A percentile compares a stretch with the other conserved stretches of the same genome.
phyloP scores from a whole-genome alignment of 2,113 vertebrate genomes.

The Neodon shergylaensis region DNA sequence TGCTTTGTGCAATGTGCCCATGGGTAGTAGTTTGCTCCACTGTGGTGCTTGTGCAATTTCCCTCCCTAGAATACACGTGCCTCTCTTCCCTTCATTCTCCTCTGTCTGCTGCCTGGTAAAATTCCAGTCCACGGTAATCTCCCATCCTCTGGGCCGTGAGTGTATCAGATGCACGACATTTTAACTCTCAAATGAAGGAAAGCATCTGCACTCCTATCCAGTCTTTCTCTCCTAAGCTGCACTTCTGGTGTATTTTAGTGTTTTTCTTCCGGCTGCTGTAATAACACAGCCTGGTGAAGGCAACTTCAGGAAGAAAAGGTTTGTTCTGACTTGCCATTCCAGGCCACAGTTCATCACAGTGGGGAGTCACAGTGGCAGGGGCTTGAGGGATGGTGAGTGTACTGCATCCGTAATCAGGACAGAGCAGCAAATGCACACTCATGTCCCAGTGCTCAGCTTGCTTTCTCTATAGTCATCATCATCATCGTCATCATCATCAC shows the following conservation, averaged over 20 bases:
- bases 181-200: neutral
- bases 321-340: neutral
- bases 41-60: neutral
- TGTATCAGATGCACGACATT: neutral
- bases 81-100: neutral
- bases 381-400: too few relatives aligned
- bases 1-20: neutral
- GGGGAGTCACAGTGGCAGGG: neutral
- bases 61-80: neutral
- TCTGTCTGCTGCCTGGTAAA: neutral
- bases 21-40: neutral
- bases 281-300: neutral
- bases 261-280: neutral
- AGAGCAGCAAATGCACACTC: too few relatives aligned
- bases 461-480: neutral
- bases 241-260: neutral
- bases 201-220: neutral
- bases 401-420: neutral
- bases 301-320: neutral
- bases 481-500: neutral
- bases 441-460: neutral
- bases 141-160: neutral
- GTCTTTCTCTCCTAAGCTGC: neutral
- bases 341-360: neutral
- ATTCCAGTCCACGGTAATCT: neutral